phyloP scores from a whole-genome alignment of 1,140 invertebrate species.

The Ceratina japonica region DNA sequence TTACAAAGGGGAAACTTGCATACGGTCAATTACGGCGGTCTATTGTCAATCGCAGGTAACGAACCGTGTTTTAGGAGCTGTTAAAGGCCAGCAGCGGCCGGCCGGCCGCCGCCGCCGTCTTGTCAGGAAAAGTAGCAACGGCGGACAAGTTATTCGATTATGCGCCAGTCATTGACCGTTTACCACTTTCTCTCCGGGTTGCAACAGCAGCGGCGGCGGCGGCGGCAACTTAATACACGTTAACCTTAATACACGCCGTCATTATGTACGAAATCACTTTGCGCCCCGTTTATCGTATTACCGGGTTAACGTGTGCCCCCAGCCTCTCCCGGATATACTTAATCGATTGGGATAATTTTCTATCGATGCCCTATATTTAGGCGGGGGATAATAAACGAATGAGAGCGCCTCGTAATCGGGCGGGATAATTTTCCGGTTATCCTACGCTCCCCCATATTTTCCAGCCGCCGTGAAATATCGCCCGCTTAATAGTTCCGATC shows the following conservation, averaged over 20 bases:
- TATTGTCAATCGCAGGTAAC: conserved; percentile 20
- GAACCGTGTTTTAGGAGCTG: neutral
- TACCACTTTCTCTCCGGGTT: conserved; percentile 51
- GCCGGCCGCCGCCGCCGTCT: no score
- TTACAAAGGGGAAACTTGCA: conserved; percentile 12
- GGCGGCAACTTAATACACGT: conserved; percentile 54
- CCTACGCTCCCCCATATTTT: conserved; percentile 32
- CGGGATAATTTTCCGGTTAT: conserved; percentile 30
- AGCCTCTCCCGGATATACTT: conserved; percentile 27
- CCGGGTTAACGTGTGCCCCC: conserved; percentile 27
- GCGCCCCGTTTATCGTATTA: conserved; percentile 55
- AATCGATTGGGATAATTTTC: conserved; percentile 62
- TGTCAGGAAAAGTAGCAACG: conserved; percentile 50
- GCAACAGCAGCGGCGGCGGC: conserved; percentile 26
- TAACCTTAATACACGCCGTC: conserved; percentile 45
- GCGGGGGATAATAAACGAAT: conserved; percentile 29
- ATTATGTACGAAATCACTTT: conserved; percentile 62
- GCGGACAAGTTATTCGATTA: conserved; percentile 49
- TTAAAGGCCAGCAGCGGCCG: neutral
- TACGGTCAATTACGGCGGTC: conserved; percentile 3
- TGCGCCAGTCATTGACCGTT: conserved; percentile 50
- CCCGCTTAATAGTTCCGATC: conserved; percentile 13
- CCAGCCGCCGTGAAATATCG: conserved; percentile 21
- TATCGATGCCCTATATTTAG: conserved; percentile 34
- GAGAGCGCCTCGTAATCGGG: conserved; percentile 16